Evolutionary conservation across 53 echinoderm and acorn worm genomes (phyloP), one percentile per base, ranked within the genome.

Genomic region (Temnopleurus reevesii): DNA sequence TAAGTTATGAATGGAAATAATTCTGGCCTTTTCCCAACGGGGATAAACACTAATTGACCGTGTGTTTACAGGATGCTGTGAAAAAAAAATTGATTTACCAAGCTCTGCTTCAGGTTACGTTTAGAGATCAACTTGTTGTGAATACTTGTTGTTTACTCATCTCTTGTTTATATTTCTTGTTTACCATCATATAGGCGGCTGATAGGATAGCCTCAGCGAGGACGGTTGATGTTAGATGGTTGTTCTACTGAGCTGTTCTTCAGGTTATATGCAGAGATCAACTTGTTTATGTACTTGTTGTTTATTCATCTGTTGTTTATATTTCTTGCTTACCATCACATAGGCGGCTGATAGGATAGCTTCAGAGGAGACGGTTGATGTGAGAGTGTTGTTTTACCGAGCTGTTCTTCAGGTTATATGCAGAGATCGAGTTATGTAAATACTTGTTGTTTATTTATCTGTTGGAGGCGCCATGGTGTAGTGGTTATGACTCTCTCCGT

Each of bases 341-440:
- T 60, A 96, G 96, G 92, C 97, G 44, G 91, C 86, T n/a, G 95
- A 97, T 53, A 89, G 93, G 27, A 79, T 93, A 35, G 92, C 90
- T 8, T 61, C 71, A 24, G 84, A 86, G 86, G 19, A 34, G 18
- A 45, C 76, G 9, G 76, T 87, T 28, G 56, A 90, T 18, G 90
- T 92, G 7, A 92, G 81, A 64, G 90, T 90, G 2, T 86, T 96
- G 54, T 96, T 93, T 83, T 95, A 90, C 89, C 87, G 96, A 55
- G 93, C 93, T 18, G 92, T 96, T 17, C 84, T 96, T 1, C 96
- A 96, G 51, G 95, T 95, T 2, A 77, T 96, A 24, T 76, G 93
- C 45, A 51, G 9, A 51, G 15, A 10, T 51, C 8, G 8, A 51
- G 15, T 15, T 51, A 8, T 51, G 53, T 8, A 8, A 51, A 8